Evolutionary conservation across 2,797 vertebrate genomes (phyloP), one percentile per base, ranked within the genome.

Genomic region (Enteromius argenteus): DNA sequence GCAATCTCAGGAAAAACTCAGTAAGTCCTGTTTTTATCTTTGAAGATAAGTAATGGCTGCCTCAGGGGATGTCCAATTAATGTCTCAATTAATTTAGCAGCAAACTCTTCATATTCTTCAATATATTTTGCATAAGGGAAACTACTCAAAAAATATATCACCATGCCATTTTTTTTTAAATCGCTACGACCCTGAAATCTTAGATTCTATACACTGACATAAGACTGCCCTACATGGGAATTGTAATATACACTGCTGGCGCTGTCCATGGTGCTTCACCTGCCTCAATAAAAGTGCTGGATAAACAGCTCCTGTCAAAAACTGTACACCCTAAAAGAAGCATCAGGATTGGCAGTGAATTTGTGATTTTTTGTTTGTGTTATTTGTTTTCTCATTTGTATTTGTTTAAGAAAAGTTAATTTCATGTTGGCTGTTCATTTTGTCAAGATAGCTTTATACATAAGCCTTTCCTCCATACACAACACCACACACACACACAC

Each of bases 201-300:
- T 42, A 2, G 35, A 76, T 76, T 58, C 5, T 15, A 14, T 35
- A 44, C 21, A 23, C 21, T 68, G 44, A 46, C 44, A 5, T 4
- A 6, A 30, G 35, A 56, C 15, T 14, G n/a, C 60, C 35, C 21
- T 35, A 14, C 5, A 60, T 1, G 5, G 58, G n/a, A 10, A 17
- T 17, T 35, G 35, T 9, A 58, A 75, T 64, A 37, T 4, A 27
- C 56, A 58, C 56, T 0, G 1, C 10, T 71, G 35, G 42, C 15
- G 19, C 85, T 88, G 80, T 87, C 87, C 78, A 23, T 58, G 78
- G 87, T 85, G 44, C 86, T 88, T 69, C 51, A 80, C 30, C 30
- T 27, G 30, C 2, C n/a, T 49, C 39, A 30, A 51, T 7, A 9
- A n/a, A 15, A 42, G 74, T 79, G 56, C 80, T 86, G 60, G 81